Conservation (phyloP, 2,113 vertebrate species). For the Odocoileus hemionus region DNA sequence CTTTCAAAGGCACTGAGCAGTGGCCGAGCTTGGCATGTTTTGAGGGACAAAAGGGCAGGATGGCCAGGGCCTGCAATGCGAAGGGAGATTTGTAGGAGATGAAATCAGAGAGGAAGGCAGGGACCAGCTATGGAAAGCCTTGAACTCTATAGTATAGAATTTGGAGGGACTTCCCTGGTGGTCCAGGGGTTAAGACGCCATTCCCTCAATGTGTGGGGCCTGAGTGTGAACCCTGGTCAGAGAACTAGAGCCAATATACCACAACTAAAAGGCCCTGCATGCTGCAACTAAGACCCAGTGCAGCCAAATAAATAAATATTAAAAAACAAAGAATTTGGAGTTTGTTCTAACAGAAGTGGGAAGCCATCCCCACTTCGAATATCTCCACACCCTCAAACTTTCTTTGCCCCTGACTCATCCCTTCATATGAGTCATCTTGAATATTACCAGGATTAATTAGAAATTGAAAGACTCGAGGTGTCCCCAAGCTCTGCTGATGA, state of each 20-base stretch:
- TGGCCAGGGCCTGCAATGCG: rapidly evolving
- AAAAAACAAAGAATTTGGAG: background rate
- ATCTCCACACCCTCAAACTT: background rate
- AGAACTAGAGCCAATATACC: background rate
- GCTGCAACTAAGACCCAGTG: background rate
- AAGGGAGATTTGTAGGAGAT: background rate
- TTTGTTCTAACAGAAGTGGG: background rate
- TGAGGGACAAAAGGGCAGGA: background rate
- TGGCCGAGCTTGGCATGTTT: background rate
- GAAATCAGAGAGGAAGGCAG: background rate
- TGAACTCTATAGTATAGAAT: background rate
- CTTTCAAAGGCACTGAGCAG: background rate
- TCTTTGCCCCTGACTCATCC: background rate
- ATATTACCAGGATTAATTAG: background rate
- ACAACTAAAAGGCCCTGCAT: background rate
- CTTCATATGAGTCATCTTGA: background rate
- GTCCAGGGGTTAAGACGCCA: background rate
- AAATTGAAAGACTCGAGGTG: background rate
- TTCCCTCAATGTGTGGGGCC: background rate
- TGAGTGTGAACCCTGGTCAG: background rate
- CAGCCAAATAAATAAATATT: background rate
- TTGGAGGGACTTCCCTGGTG: background rate
- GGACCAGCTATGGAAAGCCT: background rate
- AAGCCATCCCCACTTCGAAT: background rate
- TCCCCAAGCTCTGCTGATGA: background rate